phyloP scores from a whole-genome alignment of 2,888 invertebrate species.

The Sialis lutaria region DNA sequence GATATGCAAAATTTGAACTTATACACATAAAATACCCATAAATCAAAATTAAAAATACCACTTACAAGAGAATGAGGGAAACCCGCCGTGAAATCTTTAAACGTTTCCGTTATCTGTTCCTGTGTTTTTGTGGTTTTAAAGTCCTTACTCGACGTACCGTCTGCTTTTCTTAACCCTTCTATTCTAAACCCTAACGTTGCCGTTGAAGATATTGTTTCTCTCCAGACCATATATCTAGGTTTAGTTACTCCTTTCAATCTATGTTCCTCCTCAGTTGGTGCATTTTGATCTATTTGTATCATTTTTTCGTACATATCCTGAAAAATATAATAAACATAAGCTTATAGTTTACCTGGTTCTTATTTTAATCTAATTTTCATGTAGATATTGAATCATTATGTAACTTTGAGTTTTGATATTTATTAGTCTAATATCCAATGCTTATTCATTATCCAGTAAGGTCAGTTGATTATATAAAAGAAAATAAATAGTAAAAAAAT shows the following conservation, averaged over 20 bases:
- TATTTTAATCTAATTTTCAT: neutral
- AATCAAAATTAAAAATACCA: conserved; percentile 10
- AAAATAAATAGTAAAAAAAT: too few species aligned
- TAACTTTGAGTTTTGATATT: too few species aligned
- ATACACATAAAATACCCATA: too few species aligned
- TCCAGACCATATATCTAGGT: conserved; percentile 88
- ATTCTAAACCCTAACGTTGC: conserved; percentile 90
- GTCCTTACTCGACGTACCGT: conserved; percentile 84
- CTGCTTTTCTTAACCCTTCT: conserved; percentile 81
- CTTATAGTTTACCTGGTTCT: neutral
- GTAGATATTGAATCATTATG: neutral
- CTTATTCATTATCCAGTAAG: too few species aligned
- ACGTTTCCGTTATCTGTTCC: conserved; percentile 63
- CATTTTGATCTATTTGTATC: conserved; percentile 80
- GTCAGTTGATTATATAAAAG: too few species aligned
- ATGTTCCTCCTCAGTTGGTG: conserved; percentile 82
- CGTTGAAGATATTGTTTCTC: conserved; percentile 96
- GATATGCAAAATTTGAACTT: too few species aligned
- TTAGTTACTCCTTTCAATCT: conserved; percentile 82
- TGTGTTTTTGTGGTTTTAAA: conserved; percentile 84
- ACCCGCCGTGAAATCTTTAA: conserved; percentile 63
- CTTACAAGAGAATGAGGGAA: conserved; percentile 66
- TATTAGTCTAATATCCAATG: too few species aligned
- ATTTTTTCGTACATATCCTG: conserved; percentile 97
- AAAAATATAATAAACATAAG: conserved; percentile 12